phyloP scores from a whole-genome alignment of 2,797 vertebrate species.

The Helostoma temminkii region DNA sequence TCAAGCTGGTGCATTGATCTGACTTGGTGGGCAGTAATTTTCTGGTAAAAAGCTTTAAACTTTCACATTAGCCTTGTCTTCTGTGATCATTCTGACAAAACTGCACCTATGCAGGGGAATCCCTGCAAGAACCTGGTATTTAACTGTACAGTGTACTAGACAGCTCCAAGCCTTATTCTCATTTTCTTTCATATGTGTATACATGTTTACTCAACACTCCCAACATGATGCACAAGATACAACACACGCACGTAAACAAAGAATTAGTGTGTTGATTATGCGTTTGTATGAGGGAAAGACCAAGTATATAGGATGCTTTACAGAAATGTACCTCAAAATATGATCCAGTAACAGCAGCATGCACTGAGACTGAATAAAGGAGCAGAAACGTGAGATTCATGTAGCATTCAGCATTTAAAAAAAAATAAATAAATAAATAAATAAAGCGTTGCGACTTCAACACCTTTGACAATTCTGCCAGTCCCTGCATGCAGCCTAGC shows the following conservation, averaged over 20 bases:
- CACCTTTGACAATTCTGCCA: constrained; percentile 37
- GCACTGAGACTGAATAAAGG: constrained; percentile 21
- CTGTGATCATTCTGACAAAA: constrained; percentile 15
- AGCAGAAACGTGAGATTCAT: constrained; percentile 29
- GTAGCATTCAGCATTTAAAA: constrained; percentile 29
- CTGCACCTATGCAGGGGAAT: constrained; percentile 7
- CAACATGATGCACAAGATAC: neutral
- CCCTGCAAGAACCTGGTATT: constrained; percentile 9
- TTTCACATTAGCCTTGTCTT: neutral
- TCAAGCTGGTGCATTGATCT: neutral
- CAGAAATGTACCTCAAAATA: constrained; percentile 3
- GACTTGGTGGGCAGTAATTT: neutral
- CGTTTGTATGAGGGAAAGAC: neutral
- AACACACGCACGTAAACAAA: constrained; percentile 13
- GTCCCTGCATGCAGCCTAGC: constrained; percentile 29
- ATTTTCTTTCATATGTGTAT: constrained; percentile 29
- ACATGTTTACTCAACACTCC: constrained; percentile 19
- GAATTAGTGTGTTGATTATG: constrained; percentile 9
- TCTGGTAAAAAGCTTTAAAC: constrained; percentile 7
- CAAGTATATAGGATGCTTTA: constrained; percentile 1
- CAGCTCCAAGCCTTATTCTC: constrained; percentile 24
- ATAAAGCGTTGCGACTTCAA: constrained; percentile 36
- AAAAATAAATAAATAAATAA: too few relatives aligned
- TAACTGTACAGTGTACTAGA: constrained; percentile 6
- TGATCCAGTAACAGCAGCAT: constrained; percentile 23